A percentile compares a stretch with the other conserved stretches of the same genome.
phyloP scores from a whole-genome alignment of 2,113 vertebrate genomes.

The Gulo gulo region DNA sequence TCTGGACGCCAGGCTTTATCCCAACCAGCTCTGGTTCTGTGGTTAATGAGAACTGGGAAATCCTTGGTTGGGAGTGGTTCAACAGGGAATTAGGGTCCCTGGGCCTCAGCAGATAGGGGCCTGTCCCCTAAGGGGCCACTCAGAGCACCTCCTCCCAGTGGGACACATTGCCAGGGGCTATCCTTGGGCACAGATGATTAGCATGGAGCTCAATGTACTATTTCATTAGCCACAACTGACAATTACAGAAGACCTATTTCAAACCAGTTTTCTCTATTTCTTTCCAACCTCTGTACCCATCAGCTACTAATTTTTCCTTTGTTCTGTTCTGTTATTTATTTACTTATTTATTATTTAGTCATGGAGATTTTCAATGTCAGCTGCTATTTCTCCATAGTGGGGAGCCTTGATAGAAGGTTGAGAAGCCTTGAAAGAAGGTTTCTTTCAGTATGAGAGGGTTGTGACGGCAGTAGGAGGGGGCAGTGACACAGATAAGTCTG shows the following conservation, averaged over 20 bases:
- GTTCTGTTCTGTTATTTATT: no score
- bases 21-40: neutral
- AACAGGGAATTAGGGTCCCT: neutral
- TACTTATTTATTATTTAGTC: neutral
- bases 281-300: neutral
- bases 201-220: neutral
- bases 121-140: neutral
- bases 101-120: neutral
- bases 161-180: neutral
- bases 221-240: neutral
- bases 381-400: neutral
- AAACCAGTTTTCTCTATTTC: neutral
- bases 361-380: neutral
- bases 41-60: neutral
- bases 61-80: neutral
- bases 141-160: neutral
- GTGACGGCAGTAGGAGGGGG: neutral
- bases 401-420: neutral
- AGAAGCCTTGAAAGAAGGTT: neutral
- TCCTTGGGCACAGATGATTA: neutral
- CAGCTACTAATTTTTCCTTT: neutral
- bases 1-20: neutral
- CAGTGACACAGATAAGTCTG: neutral
- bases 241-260: neutral
- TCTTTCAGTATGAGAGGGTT: neutral